Percentiles rank a stretch among this genome's conserved stretches.
Conservation (phyloP, 2,797 vertebrate genomes). For the Manis crassicaudata region DNA sequence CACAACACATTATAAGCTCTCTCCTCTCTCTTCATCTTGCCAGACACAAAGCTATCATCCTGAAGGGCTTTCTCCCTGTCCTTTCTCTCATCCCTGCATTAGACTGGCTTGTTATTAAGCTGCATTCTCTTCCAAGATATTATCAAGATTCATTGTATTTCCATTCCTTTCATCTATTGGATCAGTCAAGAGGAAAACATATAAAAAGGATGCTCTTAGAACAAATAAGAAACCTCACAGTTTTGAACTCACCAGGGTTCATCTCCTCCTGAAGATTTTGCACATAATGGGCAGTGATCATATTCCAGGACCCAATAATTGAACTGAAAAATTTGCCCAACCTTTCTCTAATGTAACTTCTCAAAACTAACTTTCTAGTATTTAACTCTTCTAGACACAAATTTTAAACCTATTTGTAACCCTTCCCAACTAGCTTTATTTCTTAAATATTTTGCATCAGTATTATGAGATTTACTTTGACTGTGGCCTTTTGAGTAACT, state of each 20-base stretch:
- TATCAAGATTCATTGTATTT: slow-evolving; percentile 62
- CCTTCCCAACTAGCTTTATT: background rate
- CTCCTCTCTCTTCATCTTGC: background rate
- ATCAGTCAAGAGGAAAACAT: slow-evolving; percentile 64
- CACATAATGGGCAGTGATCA: background rate
- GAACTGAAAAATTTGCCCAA: background rate
- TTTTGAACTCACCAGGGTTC: slow-evolving; percentile 64
- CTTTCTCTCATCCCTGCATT: slow-evolving; percentile 30
- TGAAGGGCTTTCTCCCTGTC: slow-evolving; percentile 49
- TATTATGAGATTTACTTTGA: background rate
- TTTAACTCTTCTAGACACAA: background rate
- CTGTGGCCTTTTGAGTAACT: background rate
- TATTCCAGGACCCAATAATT: background rate
- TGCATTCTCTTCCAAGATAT: slow-evolving; percentile 70
- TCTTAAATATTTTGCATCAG: slow-evolving; percentile 27
- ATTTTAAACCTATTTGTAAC: slow-evolving; percentile 17
- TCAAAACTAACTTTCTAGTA: background rate
- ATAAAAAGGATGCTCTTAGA: slow-evolving; percentile 67
- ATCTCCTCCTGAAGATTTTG: slow-evolving; percentile 56
- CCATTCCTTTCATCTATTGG: slow-evolving; percentile 69
- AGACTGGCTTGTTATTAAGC: slow-evolving; percentile 67
- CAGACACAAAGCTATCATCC: slow-evolving; percentile 56
- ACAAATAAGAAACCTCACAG: slow-evolving; percentile 30
- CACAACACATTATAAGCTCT: slow-evolving; percentile 31
- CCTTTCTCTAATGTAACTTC: background rate